These are phyloP conservation scores for Melanotaenia pygmaea DNA, from an alignment of 2,797 vertebrate species.

Conservation along the genomic window DNA sequence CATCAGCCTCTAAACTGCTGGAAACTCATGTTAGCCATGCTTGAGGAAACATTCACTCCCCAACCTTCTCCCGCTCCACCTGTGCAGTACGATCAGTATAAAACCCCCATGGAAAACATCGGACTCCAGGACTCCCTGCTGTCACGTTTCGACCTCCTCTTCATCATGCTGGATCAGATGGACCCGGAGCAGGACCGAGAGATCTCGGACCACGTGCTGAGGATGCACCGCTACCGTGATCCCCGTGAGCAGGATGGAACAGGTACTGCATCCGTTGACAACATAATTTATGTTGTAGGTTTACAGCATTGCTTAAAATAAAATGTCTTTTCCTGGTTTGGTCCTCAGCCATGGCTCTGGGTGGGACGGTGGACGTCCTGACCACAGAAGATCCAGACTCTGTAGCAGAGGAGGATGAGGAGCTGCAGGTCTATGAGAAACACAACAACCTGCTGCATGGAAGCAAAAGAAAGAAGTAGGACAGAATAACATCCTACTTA, in stretches of 20 bases:
- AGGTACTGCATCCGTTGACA: conserved; percentile 46
- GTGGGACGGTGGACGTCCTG: conserved; percentile 90
- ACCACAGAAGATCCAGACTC: conserved; percentile 91
- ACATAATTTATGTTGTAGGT: too few species aligned
- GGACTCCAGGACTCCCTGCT: conserved; percentile 97
- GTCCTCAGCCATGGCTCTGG: conserved; percentile 88
- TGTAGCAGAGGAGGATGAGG: conserved; percentile 86
- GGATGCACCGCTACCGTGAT: conserved; percentile 95
- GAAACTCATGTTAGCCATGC: background rate
- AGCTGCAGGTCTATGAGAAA: conserved; percentile 95
- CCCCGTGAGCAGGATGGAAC: conserved; percentile 92
- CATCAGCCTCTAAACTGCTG: too few species aligned
- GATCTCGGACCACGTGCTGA: conserved; percentile 94
- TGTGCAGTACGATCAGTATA: conserved; percentile 95
- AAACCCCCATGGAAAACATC: conserved; percentile 99
- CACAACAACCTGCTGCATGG: conserved; percentile 94
- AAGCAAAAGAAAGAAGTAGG: conserved; percentile 84
- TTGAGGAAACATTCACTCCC: too few species aligned
- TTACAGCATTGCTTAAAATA: too few species aligned
- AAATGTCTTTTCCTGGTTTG: background rate
- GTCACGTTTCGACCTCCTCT: conserved; percentile 96
- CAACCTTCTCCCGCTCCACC: background rate
- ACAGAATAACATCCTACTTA: fast-evolving
- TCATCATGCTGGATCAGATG: conserved; percentile 98
- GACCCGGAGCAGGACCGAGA: conserved; percentile 94